Evolutionary conservation across 2,888 invertebrate species (phyloP), one percentile per base, ranked within the genome.

Genomic region (Itoplectis maculator): DNA sequence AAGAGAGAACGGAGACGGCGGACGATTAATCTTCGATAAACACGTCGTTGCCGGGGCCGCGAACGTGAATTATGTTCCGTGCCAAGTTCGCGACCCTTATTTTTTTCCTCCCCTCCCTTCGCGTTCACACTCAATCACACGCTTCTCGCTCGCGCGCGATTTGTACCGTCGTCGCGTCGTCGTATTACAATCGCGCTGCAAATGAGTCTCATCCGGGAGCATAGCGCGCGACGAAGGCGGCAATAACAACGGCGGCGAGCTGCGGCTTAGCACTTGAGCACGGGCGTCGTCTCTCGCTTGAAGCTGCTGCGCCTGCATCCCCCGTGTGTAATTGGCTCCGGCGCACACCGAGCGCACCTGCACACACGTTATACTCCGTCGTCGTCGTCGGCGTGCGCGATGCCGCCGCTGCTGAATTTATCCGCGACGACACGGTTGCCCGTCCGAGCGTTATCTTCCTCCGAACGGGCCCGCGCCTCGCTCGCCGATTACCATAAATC

Each of bases 311-410:
- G 61, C 18, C 61, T 61, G 75, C 65, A 73, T 29, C 65, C 66
- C 66, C 75, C n/a, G n/a, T 40, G 65, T 66, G 75, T 76, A 76
- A 76, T 76, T 76, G 75, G 66, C 75, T 73, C 49, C 59, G 73
- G 15, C 47, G 61, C n/a, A 37, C 47, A 18, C 20, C 20, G 37
- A 29, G 2, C 73, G 23, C 45, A 45, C 66, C 66, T 54, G 54
- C 56, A 42, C 70, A 13, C 70, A 13, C 56, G 56, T 42, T 70
- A 70, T 56, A 42, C 42, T 40, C 13, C 54, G 69, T 56, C 56
- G 29, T n/a, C n/a, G n/a, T n/a, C n/a, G n/a, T n/a, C n/a, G n/a
- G n/a, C n/a, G n/a, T n/a, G 18, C 70, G 40, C 20, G n/a, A 20
- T 37, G 70, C 59, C 23, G 70, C 40, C 23, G 59, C 59, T 40